Base-by-base conservation (phyloP, 2,113 vertebrate genomes). In the Lathamus discolor region DNA sequence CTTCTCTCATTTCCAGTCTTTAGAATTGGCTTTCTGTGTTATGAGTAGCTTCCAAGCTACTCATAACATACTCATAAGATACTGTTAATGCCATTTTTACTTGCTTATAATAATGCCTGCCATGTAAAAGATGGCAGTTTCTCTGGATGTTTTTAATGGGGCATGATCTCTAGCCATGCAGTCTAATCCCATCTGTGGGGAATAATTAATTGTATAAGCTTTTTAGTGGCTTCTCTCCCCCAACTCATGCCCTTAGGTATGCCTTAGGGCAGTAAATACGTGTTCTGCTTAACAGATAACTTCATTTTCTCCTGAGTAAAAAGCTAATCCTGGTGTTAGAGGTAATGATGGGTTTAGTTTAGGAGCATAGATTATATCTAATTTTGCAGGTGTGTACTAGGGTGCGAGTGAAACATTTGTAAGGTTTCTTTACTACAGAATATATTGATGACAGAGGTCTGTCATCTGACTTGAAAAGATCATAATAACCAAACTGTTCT, bases 291-390 rank as follows among this genome's bases (percentile, higher is more conserved):
- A 84, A 77, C 79, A 86, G 86, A 13, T 59, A 9, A 9, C 4
- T 92, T 88, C 59, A 79, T 94, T 72, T 94, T 82, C 79, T 92
- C 37, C 61, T 57, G 64, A 62, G 41, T 69, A n/a, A 83, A 93
- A 55, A 86, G 51, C 37, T 80, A 63, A 75, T 88, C 43, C 72
- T 72, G 73, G 6, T 24, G 12, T 59, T 83, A 27, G 67, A 88
- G 37, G 52, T 44, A 33, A 66, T 49, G 41, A 11, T 3, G 15
- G 19, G 24, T 80, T 82, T 93, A 57, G 62, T 0, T 92, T 59
- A 13, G 10, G 67, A 37, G 46, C 35, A 8, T 1, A 86, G 75
- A n/a, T 73, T 4, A 2, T 85, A 31, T 15, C n/a, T 25, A n/a
- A 55, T 55, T 80, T 51, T 88, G 49, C 74, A 83, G 17, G 28